Evolutionary conservation across 2,113 vertebrate genomes (phyloP).

Genomic region (Microcebus tavaratra): DNA sequence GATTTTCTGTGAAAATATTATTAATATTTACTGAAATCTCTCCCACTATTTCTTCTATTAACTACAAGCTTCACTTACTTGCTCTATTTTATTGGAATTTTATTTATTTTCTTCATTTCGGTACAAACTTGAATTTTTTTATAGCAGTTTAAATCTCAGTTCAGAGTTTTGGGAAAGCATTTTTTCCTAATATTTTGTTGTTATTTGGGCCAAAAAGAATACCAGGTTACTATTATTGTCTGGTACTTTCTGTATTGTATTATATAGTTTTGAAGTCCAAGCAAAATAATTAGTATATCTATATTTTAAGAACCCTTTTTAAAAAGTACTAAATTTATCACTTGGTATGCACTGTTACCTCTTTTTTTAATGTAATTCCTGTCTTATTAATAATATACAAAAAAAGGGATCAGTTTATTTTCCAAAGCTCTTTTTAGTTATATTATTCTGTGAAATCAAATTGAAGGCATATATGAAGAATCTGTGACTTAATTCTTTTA

Average conservation of each 20-base stretch:
- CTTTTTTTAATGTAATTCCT: not conserved
- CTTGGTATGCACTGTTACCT: not conserved
- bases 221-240: not conserved
- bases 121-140: not conserved
- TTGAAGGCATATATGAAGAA: not conserved
- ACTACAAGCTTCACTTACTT: not conserved
- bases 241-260: not conserved
- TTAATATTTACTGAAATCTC: not conserved
- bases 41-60: not conserved
- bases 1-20: not conserved
- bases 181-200: slow-evolving; percentile 16
- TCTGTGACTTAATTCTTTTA: not conserved
- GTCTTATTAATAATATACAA: not conserved
- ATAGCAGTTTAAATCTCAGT: not conserved
- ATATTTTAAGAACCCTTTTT: not conserved
- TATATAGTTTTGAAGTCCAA: not conserved
- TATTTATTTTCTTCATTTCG: not conserved
- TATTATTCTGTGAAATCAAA: not conserved
- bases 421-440: not conserved
- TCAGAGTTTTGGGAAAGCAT: not conserved
- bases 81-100: not conserved
- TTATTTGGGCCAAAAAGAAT: not conserved
- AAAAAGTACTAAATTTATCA: not conserved
- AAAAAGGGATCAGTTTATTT: not conserved
- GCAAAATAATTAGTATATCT: not conserved